Percentiles rank a stretch among this genome's conserved stretches.
Evolutionary conservation across 37 sponge, comb jelly and placozoan species (phyloP).

Genomic region (Oscarella lobularis): DNA sequence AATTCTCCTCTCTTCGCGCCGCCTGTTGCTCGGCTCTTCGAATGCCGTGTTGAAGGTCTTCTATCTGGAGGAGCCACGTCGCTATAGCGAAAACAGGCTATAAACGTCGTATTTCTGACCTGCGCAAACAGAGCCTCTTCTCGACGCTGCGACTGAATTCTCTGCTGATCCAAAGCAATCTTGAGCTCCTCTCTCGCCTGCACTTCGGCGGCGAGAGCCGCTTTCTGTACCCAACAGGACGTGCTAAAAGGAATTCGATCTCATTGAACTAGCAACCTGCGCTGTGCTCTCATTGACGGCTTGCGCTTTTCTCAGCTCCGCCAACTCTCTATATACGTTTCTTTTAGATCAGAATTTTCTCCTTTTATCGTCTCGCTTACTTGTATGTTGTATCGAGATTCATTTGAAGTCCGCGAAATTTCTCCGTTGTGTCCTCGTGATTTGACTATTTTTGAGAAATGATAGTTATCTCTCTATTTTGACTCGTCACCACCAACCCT

Average conservation of each 20-base stretch:
- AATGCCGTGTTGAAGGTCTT: slow-evolving; percentile 55
- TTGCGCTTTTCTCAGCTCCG: slow-evolving; percentile 57
- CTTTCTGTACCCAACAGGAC: slow-evolving; percentile 34
- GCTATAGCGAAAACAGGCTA: background rate
- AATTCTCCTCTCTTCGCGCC: slow-evolving; percentile 70
- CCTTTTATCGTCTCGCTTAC: too few relatives aligned
- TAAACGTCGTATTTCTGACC: slow-evolving; percentile 14
- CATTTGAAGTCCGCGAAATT: slow-evolving; percentile 45
- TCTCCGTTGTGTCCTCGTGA: too few relatives aligned
- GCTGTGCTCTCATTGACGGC: slow-evolving; percentile 55
- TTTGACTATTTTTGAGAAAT: too few relatives aligned
- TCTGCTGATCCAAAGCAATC: slow-evolving; percentile 34
- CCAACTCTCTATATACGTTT: slow-evolving; percentile 61
- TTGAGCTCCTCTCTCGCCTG: slow-evolving; percentile 50
- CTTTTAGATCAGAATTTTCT: too few relatives aligned
- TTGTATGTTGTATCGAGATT: slow-evolving; percentile 75
- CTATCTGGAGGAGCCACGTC: slow-evolving; percentile 21
- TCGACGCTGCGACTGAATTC: slow-evolving; percentile 26
- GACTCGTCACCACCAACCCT: too few relatives aligned
- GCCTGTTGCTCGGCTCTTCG: slow-evolving; percentile 66
- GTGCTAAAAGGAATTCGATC: too few relatives aligned
- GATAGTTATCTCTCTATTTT: too few relatives aligned
- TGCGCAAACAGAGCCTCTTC: slow-evolving; percentile 53
- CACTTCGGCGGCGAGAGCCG: slow-evolving; percentile 49
- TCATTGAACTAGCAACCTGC: too few relatives aligned